These are phyloP conservation scores for Chorisops tibialis DNA, from an alignment of 2,888 invertebrate species.

Conservation along the genomic window DNA sequence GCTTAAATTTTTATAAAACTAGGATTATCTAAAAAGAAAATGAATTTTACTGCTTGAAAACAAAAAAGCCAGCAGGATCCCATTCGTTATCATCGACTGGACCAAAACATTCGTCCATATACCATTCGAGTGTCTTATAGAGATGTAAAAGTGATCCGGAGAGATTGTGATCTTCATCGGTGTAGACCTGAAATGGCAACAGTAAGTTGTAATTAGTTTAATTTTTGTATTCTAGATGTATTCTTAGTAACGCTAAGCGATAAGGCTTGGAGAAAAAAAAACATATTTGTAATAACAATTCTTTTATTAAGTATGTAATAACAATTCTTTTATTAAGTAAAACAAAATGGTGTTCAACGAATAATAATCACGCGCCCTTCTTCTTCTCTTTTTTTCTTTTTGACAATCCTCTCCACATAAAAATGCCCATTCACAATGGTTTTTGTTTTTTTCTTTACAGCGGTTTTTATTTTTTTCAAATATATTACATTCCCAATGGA, in stretches of 20 bases:
- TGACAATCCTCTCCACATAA: too few relatives aligned
- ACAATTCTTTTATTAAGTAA: too few relatives aligned
- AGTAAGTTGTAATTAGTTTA: neutral
- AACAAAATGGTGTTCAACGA: too few relatives aligned
- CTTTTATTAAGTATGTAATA: too few relatives aligned
- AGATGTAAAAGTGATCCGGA: conserved; percentile 71
- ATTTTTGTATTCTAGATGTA: neutral
- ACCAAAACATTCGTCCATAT: conserved; percentile 80
- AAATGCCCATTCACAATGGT: too few relatives aligned
- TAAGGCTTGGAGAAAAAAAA: too few relatives aligned
- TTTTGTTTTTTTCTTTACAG: too few relatives aligned
- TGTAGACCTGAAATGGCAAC: conserved; percentile 66
- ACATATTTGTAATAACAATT: neutral
- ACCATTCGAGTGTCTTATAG: conserved; percentile 80
- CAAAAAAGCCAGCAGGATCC: conserved; percentile 59
- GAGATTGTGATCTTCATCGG: conserved; percentile 79
- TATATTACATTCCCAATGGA: too few relatives aligned
- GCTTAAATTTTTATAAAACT: neutral
- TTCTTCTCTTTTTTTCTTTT: too few relatives aligned
- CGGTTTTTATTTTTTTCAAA: too few relatives aligned
- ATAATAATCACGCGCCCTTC: too few relatives aligned
- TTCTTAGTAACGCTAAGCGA: too few relatives aligned
- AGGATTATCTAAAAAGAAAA: neutral
- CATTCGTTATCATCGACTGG: conserved; percentile 67
- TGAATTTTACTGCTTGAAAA: conserved; percentile 50